Evolutionary conservation across 2,113 vertebrate genomes (phyloP).

Genomic region (Lynx canadensis): DNA sequence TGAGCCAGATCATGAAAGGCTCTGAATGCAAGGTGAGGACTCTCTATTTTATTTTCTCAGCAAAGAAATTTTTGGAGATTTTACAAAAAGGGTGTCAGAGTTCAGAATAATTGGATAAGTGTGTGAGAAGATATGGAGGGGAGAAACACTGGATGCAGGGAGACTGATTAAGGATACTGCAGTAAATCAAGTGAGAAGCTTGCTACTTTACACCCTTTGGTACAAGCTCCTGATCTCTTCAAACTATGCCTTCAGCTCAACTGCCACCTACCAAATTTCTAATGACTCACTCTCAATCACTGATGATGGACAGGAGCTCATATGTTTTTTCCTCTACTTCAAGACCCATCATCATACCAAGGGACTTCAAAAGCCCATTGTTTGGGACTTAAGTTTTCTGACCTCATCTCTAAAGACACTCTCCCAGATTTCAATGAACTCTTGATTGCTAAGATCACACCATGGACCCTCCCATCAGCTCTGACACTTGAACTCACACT

Average conservation of each 20-base stretch:
- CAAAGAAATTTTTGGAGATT: conserved; percentile 11
- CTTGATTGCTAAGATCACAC: not conserved
- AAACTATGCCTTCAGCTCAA: not conserved
- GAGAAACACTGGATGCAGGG: not conserved
- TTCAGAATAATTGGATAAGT: not conserved
- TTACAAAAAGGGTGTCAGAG: not conserved
- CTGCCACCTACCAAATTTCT: not conserved
- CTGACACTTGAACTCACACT: not conserved
- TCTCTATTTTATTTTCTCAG: conserved; percentile 4
- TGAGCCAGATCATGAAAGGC: not conserved
- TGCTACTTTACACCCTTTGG: not conserved
- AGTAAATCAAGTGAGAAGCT: not conserved
- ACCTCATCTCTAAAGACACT: not conserved
- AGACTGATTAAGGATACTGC: not conserved
- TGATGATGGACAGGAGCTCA: not conserved
- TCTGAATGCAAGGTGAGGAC: not conserved
- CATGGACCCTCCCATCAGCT: not conserved
- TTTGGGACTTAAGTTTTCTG: not conserved
- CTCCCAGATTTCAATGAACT: not conserved
- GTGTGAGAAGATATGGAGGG: not conserved
- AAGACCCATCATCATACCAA: not conserved
- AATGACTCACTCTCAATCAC: not conserved
- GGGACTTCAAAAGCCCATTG: not conserved
- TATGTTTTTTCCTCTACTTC: not conserved
- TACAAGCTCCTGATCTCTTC: not conserved